Evolutionary conservation across 2,888 invertebrate species (phyloP), one percentile per base, ranked within the genome.

Genomic region (Pasiphila rectangulata): DNA sequence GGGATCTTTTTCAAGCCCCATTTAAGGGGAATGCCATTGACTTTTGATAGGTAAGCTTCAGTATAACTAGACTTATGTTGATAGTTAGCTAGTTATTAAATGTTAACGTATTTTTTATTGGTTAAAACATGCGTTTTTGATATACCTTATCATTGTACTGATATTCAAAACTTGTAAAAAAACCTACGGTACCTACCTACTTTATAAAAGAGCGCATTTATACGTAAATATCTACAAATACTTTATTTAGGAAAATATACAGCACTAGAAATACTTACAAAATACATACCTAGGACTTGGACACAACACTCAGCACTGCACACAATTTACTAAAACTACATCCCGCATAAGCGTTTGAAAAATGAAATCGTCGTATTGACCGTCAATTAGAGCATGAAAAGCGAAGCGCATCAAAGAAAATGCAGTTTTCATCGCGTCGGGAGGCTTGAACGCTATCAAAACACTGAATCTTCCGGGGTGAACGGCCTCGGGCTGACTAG

Each of bases 401-500:
- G 82, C 79, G 79, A 79, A 77, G 79, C 75, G 83, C 78, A 75
- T 82, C 75, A 79, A 84, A 84, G 86, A 87, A 88, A 88, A 87
- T 85, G 82, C 81, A 85, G 82, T 85, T 88, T 87, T 85, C 82
- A 83, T 72, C 72, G 65, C 67, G 66, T 59, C 67, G 73, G n/a
- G 75, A 84, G 85, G 86, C 83, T 84, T 72, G 72, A 69, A 79
- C 79, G 79, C 82, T 86, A 88, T 87, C 87, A 88, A 87, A 88
- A 89, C 87, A 89, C 79, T 86, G 86, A 79, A 86, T 89, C 83
- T 87, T 86, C 84, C 87, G 88, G 86, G 89, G 88, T 89, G 80
- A 85, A 85, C 71, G 87, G 66, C 86, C 88, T 68, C 64, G 56
- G 64, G 63, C 72, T 75, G 71, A 72, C 77, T 71, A 56, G 67